These are phyloP conservation scores for Girardinichthys multiradiatus DNA, from an alignment of 2,113 vertebrate species.

Conservation along the genomic window DNA sequence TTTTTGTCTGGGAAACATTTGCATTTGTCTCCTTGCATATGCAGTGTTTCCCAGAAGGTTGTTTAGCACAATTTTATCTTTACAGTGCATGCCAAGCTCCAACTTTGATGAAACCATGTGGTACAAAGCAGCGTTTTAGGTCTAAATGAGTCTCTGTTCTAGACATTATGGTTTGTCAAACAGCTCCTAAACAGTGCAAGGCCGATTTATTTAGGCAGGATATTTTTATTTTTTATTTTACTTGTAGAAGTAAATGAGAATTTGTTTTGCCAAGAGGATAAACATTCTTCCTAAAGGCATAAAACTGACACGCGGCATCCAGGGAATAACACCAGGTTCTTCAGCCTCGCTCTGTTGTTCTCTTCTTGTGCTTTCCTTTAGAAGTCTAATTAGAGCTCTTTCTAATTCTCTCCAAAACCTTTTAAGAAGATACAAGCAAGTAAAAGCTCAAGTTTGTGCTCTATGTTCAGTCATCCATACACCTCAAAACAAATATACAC, in stretches of 20 bases:
- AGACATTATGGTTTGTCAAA: slow-evolving; percentile 17
- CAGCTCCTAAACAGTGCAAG: slow-evolving; percentile 32
- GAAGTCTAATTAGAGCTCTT: neutral
- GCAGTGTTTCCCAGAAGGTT: slow-evolving; percentile 40
- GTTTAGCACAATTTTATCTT: slow-evolving; percentile 56
- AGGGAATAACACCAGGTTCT: slow-evolving; percentile 42
- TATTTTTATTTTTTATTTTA: slow-evolving; percentile 4
- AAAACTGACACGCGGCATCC: slow-evolving; percentile 38
- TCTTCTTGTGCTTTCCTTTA: neutral
- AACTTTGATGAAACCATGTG: slow-evolving; percentile 21
- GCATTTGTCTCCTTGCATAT: slow-evolving; percentile 46
- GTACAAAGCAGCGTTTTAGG: slow-evolving; percentile 39
- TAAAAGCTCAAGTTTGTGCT: neutral
- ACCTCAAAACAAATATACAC: neutral
- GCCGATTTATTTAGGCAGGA: slow-evolving; percentile 14
- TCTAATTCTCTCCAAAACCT: neutral
- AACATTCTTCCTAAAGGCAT: slow-evolving; percentile 19
- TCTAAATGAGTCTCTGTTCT: slow-evolving; percentile 10
- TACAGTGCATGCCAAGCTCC: slow-evolving; percentile 12
- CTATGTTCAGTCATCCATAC: neutral
- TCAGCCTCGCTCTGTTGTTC: slow-evolving; percentile 18
- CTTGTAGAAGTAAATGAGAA: slow-evolving; percentile 35
- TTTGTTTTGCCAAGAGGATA: slow-evolving; percentile 41
- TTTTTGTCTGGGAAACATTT: slow-evolving; percentile 61
- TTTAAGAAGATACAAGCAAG: neutral